phyloP scores from a whole-genome alignment of 2,113 vertebrate genomes.

The Canis aureus region DNA sequence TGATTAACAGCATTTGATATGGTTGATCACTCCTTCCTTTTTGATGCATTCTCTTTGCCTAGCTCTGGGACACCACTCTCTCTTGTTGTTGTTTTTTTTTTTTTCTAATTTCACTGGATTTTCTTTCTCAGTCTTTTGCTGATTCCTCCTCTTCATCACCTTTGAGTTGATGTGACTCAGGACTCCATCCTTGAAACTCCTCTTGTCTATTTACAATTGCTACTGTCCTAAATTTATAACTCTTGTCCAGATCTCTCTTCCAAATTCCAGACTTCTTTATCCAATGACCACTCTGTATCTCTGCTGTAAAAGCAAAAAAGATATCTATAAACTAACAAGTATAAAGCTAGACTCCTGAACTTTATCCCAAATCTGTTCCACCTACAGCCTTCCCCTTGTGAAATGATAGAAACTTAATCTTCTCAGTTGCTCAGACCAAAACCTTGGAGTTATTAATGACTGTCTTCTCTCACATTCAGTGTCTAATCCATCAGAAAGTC shows the following conservation, averaged over 20 bases:
- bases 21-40: not conserved
- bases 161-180: not conserved
- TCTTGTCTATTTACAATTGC: not conserved
- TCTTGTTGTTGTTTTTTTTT: not conserved
- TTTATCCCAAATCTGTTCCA: not conserved
- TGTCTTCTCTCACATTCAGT: not conserved
- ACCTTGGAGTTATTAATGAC: not conserved
- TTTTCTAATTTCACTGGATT: not conserved
- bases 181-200: slow-evolving; percentile 2
- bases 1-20: not conserved
- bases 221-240: not conserved
- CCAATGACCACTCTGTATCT: not conserved
- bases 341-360: not conserved
- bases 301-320: slow-evolving; percentile 15
- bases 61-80: not conserved
- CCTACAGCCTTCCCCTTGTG: not conserved
- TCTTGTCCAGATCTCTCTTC: not conserved
- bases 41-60: not conserved
- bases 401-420: not conserved
- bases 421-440: not conserved
- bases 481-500: not conserved
- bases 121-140: not conserved
- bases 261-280: not conserved
- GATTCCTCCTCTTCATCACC: not conserved
- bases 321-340: not conserved